A percentile compares a stretch with the other conserved stretches of the same genome.
Conservation (phyloP, 1,140 invertebrate species). For the Heliconius nattereri region DNA sequence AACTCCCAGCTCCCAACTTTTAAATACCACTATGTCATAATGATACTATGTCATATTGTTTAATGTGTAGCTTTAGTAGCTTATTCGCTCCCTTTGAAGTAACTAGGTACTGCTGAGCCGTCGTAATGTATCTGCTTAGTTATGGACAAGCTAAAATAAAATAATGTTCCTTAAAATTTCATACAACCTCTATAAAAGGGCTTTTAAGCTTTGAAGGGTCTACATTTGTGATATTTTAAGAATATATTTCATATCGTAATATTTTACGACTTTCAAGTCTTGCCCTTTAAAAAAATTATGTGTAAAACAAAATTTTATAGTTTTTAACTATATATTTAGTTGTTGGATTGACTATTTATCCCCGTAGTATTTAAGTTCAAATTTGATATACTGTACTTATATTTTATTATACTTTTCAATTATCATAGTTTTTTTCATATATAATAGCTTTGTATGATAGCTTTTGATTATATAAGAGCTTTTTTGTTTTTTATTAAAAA, state of each 20-base stretch:
- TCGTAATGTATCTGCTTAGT: constrained; percentile 36
- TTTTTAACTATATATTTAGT: too few species aligned
- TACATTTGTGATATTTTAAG: background rate
- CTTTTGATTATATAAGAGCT: too few species aligned
- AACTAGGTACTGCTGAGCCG: background rate
- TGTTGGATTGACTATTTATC: too few species aligned
- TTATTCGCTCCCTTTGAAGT: background rate
- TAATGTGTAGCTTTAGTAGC: background rate
- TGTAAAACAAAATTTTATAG: too few species aligned
- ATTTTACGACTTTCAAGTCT: background rate
- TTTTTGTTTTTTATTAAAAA: too few species aligned
- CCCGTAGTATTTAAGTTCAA: too few species aligned
- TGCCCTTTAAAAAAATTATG: too few species aligned
- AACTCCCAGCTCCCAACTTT: background rate
- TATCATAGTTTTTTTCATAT: too few species aligned
- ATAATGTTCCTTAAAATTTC: constrained; percentile 37
- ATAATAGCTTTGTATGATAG: too few species aligned
- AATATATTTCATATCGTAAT: background rate
- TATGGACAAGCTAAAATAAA: constrained; percentile 35
- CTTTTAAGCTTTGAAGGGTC: constrained; percentile 1
- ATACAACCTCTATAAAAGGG: constrained; percentile 22
- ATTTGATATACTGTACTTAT: too few species aligned
- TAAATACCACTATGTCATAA: background rate
- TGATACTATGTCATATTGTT: background rate
- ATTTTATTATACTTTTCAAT: too few species aligned